Evolutionary conservation across 2,113 vertebrate genomes (phyloP).

Genomic region (Xiphophorus maculatus): DNA sequence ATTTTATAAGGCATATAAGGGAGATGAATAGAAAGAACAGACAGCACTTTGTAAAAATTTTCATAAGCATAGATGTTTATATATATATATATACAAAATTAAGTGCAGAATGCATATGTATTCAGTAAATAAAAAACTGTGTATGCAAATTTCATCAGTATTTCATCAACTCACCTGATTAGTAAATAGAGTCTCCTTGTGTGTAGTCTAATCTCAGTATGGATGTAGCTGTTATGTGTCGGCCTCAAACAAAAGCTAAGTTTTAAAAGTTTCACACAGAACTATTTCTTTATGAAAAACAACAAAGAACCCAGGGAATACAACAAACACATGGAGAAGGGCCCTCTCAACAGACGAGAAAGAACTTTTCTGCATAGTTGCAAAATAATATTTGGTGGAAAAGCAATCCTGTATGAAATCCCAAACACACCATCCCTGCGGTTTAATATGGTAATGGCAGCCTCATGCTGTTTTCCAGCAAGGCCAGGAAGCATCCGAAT

Average conservation of each 20-base stretch:
- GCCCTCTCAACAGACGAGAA: not conserved
- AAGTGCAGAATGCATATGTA: not conserved
- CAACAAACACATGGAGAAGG: no score
- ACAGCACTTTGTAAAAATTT: not conserved
- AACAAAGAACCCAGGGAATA: not conserved
- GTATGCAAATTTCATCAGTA: no score
- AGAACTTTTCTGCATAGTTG: not conserved
- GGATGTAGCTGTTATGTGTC: no score
- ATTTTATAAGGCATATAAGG: conserved; percentile 20
- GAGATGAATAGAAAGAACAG: not conserved
- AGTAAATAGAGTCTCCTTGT: no score
- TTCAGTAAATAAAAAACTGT: not conserved
- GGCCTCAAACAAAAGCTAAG: no score
- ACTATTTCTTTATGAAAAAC: not conserved
- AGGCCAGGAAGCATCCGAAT: not conserved
- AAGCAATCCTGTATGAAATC: not conserved
- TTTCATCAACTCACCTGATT: no score
- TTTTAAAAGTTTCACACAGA: no score
- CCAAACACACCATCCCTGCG: not conserved
- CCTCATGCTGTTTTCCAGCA: not conserved
- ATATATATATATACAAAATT: no score
- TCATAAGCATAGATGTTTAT: not conserved
- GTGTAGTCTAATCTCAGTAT: no score
- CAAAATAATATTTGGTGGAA: not conserved
- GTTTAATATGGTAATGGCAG: not conserved